A percentile compares a stretch with the other conserved stretches of the same genome.
These are phyloP conservation scores for Gonatopus flavifemur DNA, from an alignment of 1,140 invertebrate genomes.

Conservation along the genomic window DNA sequence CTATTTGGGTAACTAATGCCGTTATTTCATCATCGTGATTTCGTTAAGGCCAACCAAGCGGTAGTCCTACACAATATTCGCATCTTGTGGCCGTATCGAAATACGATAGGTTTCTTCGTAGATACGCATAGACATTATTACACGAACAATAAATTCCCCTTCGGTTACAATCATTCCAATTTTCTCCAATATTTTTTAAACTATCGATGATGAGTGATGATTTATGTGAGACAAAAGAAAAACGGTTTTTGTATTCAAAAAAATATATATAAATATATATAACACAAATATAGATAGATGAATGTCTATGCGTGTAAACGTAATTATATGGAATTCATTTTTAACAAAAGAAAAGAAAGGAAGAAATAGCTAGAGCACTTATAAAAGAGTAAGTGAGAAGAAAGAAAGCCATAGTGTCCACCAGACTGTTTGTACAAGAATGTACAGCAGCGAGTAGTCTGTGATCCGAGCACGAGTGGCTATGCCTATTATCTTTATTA, in stretches of 20 bases:
- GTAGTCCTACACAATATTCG: slow-evolving; percentile 27
- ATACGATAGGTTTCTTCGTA: slow-evolving; percentile 33
- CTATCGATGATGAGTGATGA: too few species aligned
- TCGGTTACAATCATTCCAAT: slow-evolving; percentile 24
- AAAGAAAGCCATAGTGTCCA: slow-evolving; percentile 55
- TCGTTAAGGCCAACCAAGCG: slow-evolving; percentile 36
- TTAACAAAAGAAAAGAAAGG: slow-evolving; percentile 23
- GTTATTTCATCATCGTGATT: slow-evolving; percentile 34
- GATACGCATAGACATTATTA: slow-evolving; percentile 33
- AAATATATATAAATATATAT: slow-evolving; percentile 6
- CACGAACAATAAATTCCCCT: slow-evolving; percentile 9
- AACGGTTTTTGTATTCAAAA: background rate
- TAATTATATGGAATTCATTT: slow-evolving; percentile 21
- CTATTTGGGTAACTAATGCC: slow-evolving; percentile 35
- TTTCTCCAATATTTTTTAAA: too few species aligned
- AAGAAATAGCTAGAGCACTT: too few species aligned
- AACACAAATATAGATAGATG: slow-evolving; percentile 14
- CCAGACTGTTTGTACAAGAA: slow-evolving; percentile 52
- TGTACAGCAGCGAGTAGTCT: slow-evolving; percentile 57
- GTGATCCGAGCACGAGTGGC: slow-evolving; percentile 58
- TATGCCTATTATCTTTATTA: slow-evolving; percentile 58
- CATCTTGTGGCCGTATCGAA: slow-evolving; percentile 33
- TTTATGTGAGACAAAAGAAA: too few species aligned
- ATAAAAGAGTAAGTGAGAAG: slow-evolving; percentile 40
- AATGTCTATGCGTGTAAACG: slow-evolving; percentile 33